Evolutionary conservation across 1,140 invertebrate species (phyloP).

Genomic region (Brachionus sp.): DNA sequence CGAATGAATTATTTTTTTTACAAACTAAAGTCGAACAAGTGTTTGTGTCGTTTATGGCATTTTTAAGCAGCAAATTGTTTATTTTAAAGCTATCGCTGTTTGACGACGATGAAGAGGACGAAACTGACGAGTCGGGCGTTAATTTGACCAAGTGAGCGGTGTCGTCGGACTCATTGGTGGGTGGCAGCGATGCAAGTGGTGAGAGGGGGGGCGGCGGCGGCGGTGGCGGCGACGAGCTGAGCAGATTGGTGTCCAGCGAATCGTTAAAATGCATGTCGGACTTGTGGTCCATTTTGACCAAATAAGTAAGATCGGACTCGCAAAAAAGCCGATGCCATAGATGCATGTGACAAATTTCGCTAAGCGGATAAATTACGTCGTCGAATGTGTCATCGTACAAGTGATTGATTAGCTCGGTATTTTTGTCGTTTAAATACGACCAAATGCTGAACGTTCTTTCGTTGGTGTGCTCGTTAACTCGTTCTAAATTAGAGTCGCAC

Average conservation of each 20-base stretch:
- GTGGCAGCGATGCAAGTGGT: too few relatives aligned
- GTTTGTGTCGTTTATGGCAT: background rate
- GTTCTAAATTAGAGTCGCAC: constrained; percentile 54
- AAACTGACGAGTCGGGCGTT: background rate
- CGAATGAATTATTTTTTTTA: background rate
- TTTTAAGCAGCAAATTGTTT: background rate
- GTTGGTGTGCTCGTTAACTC: background rate
- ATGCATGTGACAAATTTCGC: constrained; percentile 1
- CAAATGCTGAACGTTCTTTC: constrained; percentile 28
- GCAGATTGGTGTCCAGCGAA: background rate
- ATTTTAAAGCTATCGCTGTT: background rate
- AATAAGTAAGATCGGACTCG: background rate
- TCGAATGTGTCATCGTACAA: background rate
- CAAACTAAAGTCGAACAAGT: background rate
- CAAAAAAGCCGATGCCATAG: background rate
- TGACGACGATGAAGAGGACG: background rate
- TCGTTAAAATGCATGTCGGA: background rate
- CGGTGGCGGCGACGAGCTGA: background rate
- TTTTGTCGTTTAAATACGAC: constrained; percentile 31
- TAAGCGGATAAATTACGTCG: background rate
- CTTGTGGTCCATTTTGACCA: background rate
- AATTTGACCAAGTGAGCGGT: background rate
- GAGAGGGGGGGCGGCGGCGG: background rate
- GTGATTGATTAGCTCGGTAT: background rate
- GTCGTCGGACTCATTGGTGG: background rate